phyloP scores from a whole-genome alignment of 2,888 invertebrate species.

The Apamea epomidion region DNA sequence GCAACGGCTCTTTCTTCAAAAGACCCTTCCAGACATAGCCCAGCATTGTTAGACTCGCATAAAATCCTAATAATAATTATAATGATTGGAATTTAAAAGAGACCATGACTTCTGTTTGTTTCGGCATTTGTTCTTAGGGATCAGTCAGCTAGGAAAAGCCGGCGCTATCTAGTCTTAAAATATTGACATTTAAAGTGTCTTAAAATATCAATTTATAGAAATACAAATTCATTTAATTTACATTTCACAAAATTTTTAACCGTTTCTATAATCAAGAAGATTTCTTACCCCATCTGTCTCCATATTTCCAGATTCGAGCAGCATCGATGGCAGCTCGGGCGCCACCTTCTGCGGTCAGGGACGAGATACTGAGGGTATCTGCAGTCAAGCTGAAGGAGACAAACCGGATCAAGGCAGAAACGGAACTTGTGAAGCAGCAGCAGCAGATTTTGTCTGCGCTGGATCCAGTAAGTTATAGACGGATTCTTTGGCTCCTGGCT shows the following conservation, averaged over 20 bases:
- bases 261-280: neutral
- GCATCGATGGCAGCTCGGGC: slow-evolving; percentile 83
- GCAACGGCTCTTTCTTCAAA: too few relatives aligned
- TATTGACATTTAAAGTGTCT: neutral
- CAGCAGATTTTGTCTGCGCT: slow-evolving; percentile 89
- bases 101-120: neutral
- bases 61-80: neutral
- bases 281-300: neutral
- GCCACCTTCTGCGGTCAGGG: slow-evolving; percentile 85
- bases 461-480: slow-evolving; percentile 79
- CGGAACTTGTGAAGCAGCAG: slow-evolving; percentile 90
- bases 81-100: neutral
- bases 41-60: neutral
- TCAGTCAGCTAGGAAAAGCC: neutral
- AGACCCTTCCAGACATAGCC: too few relatives aligned
- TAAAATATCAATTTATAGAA: neutral
- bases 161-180: neutral
- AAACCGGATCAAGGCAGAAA: slow-evolving; percentile 90
- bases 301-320: slow-evolving; percentile 80
- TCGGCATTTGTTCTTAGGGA: neutral
- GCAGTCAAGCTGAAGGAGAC: slow-evolving; percentile 90
- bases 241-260: too few relatives aligned
- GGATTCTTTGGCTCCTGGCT: neutral
- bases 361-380: slow-evolving; percentile 85
- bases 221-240: neutral